These are phyloP conservation scores for Euplexia lucipara DNA, from an alignment of 2,888 invertebrate species.

Conservation along the genomic window DNA sequence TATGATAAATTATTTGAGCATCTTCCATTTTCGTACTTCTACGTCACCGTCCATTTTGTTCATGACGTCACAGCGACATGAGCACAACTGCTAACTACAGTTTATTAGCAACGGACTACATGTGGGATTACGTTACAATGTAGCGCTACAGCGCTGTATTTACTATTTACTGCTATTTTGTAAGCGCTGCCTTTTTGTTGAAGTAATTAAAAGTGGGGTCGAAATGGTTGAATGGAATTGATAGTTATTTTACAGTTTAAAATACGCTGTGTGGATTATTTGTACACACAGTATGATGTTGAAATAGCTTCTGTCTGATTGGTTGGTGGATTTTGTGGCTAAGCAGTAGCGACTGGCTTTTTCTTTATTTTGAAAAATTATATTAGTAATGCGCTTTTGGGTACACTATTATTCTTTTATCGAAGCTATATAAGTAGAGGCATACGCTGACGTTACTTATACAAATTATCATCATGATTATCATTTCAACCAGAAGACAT, in stretches of 20 bases:
- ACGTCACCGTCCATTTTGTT: slow-evolving; percentile 30
- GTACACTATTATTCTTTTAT: too few relatives aligned
- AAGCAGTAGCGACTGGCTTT: too few relatives aligned
- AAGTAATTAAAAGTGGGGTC: slow-evolving; percentile 41
- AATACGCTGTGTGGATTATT: too few relatives aligned
- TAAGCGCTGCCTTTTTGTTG: slow-evolving; percentile 45
- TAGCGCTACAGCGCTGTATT: slow-evolving; percentile 27
- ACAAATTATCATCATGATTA: too few relatives aligned
- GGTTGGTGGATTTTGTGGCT: too few relatives aligned
- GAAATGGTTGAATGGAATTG: slow-evolving; percentile 29
- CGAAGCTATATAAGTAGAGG: too few relatives aligned
- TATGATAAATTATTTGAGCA: background rate
- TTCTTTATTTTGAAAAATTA: too few relatives aligned
- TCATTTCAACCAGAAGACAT: too few relatives aligned
- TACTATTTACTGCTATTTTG: slow-evolving; percentile 46
- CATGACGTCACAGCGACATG: slow-evolving; percentile 46
- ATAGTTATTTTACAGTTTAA: slow-evolving; percentile 1
- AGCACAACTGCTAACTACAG: slow-evolving; percentile 48
- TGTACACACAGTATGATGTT: too few relatives aligned
- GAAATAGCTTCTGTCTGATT: too few relatives aligned
- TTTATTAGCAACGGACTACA: slow-evolving; percentile 53
- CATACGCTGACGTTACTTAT: too few relatives aligned
- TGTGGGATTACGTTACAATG: slow-evolving; percentile 55
- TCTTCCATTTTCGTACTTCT: slow-evolving; percentile 10
- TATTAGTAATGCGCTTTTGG: too few relatives aligned